These are phyloP conservation scores for Micropoecilia bifurca DNA, from an alignment of 2,797 vertebrate genomes.

Conservation along the genomic window DNA sequence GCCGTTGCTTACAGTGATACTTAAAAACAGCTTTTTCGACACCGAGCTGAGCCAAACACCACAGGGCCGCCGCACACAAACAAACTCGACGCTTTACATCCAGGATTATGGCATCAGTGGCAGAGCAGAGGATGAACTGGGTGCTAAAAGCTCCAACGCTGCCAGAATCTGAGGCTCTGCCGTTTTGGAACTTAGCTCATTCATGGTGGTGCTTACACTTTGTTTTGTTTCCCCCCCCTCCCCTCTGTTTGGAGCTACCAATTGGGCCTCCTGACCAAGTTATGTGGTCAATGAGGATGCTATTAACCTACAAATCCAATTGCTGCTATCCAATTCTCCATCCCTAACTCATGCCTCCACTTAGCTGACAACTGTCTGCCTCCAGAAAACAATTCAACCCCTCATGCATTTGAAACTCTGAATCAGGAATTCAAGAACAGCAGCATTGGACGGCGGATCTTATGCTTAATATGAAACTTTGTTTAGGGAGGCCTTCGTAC, in stretches of 20 bases:
- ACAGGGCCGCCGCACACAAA: constrained; percentile 33
- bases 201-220: constrained; percentile 42
- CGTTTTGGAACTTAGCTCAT: constrained; percentile 42
- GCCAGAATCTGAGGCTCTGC: constrained; percentile 56
- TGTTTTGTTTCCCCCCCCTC: constrained; percentile 15
- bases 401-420: neutral
- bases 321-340: constrained; percentile 23
- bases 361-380: constrained; percentile 25
- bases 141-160: constrained; percentile 55
- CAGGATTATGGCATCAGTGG: constrained; percentile 63
- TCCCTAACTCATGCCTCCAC: constrained; percentile 18
- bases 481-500: neutral
- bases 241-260: constrained; percentile 40
- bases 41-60: constrained; percentile 38
- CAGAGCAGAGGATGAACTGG: constrained; percentile 61
- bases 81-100: constrained; percentile 51
- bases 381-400: constrained; percentile 13
- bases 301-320: constrained; percentile 69
- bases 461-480: neutral
- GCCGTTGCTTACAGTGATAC: constrained; percentile 54
- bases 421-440: neutral
- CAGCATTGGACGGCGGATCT: neutral
- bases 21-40: constrained; percentile 12
- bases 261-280: constrained; percentile 44
- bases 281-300: constrained; percentile 61